phyloP scores from a whole-genome alignment of 2,888 invertebrate genomes.

The Erebia aethiops region DNA sequence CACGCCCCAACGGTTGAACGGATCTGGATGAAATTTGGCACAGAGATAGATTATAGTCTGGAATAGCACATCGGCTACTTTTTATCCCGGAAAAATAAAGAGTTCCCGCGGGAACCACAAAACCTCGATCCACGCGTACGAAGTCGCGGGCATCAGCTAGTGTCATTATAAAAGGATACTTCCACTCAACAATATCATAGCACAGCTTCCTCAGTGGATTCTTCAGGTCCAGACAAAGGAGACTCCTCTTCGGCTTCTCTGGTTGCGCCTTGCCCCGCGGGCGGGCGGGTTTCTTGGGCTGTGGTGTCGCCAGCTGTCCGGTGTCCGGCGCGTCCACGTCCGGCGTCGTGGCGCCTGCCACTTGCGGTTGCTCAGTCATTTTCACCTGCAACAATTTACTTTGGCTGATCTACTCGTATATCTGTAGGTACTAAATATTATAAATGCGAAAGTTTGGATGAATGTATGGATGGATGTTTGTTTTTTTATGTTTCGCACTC shows the following conservation, averaged over 20 bases:
- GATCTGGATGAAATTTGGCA: no score
- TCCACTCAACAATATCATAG: conserved; percentile 99
- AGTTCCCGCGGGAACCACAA: no score
- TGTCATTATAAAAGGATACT: conserved; percentile 92
- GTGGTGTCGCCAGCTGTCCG: conserved; percentile 61
- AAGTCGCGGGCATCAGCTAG: neutral
- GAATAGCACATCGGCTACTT: no score
- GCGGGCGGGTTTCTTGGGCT: conserved; percentile 84
- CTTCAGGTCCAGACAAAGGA: conserved; percentile 95
- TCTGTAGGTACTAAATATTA: no score
- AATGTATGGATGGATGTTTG: no score
- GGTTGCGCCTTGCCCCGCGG: conserved; percentile 92
- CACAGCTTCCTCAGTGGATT: conserved; percentile 98
- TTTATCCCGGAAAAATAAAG: no score
- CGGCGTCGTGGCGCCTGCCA: conserved; percentile 61
- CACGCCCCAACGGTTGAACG: no score
- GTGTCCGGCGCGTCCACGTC: conserved; percentile 62
- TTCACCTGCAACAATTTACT: conserved; percentile 63
- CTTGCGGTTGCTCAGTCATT: conserved; percentile 68
- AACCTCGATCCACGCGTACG: no score
- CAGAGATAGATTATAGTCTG: no score
- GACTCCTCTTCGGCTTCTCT: conserved; percentile 94
- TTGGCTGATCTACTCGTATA: no score
- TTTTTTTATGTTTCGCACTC: no score
- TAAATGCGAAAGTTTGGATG: no score